Base-by-base conservation (phyloP, 2,888 invertebrate species). In the Neoascia interrupta region DNA sequence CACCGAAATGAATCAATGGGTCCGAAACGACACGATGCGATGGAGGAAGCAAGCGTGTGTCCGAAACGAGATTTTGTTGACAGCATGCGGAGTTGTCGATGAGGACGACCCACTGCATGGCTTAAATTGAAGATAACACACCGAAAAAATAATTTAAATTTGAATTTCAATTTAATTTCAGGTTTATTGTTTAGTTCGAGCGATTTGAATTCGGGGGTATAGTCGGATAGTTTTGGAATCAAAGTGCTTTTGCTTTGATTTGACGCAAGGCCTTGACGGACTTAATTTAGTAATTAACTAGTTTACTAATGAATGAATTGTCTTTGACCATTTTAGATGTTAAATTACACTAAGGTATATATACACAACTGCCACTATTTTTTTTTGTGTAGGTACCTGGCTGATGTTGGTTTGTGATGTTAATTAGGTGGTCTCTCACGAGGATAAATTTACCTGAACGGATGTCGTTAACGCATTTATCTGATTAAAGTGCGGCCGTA, bases 111-210 rank as follows among this genome's bases (percentile, higher is more conserved):
- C n/a, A n/a, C 18, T 51, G 34, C 26, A 58, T 43, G 18, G 15
- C 18, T 45, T 60, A 15, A 26, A 21, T 60, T 47, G 16, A 10
- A 56, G 56, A 34, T 47, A 45, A 19, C 34, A 36, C 60, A 5
- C 3, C 16, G 28, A 53, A 43, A 41, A 23, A 18, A n/a, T n/a
- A 31, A 39, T 63, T 39, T 5, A 23, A 16, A 63, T 49, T 53
- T 53, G 43, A 53, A 43, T 64, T 53, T 64, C 16, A 64, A 34
- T 64, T 53, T n/a, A 13, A 34, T 41, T 63, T 63, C 41, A 51
- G 51, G 41, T 49, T 49, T 51, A 1, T 19, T 18, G n/a, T 21
- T 34, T 21, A 10, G 23, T 47, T 37, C 28, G 39, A 28, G 4
- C 15, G 45, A 36, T 60, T 34, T 36, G 28, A 37, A 39, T 49